Evolutionary conservation across 2,797 vertebrate genomes (phyloP), one percentile per base, ranked within the genome.

Genomic region (Alectoris magna): DNA sequence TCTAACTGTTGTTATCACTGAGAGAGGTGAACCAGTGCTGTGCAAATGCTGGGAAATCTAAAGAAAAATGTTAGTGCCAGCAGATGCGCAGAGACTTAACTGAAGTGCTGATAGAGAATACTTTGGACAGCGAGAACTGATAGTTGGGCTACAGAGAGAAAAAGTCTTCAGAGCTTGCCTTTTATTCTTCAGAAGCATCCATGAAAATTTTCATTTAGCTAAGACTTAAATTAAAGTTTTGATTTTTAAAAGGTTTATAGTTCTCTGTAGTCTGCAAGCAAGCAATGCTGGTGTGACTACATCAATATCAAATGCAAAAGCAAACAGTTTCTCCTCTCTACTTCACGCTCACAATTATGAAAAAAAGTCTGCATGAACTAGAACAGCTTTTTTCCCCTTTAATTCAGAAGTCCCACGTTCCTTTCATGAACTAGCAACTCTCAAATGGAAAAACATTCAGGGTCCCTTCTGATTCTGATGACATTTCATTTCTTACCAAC

Each of bases 61-160:
- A 95, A 92, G 93, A 91, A 95, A 95, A 93, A 75, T 79, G 87
- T 95, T 91, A 94, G 89, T 84, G 87, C 92, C 64, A 90, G 71
- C 60, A 95, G 88, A 95, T 88, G 84, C 75, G 79, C 74, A 96
- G 94, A 95, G 91, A 89, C 96, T 97, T 96, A 96, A 93, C 92
- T 91, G 88, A 97, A 96, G 91, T 96, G 90, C 95, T 97, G 87
- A 96, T 94, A 96, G 93, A 92, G 95, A 97, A 97, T 81, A 95
- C 76, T 84, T 97, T 81, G 88, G 93, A 92, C 82, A 93, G 87
- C 71, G 94, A 96, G 95, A 96, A 90, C 55, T 71, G 85, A 94
- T 91, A 95, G 93, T 81, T 94, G 87, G 68, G 44, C 84, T 76
- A 93, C 63, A 94, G 86, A 95, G 87, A 88, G 75, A 94, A 97